Percentiles rank a stretch among this genome's conserved stretches.
Conservation (phyloP, 2,888 invertebrate species). For the Pterobdella sp. region DNA sequence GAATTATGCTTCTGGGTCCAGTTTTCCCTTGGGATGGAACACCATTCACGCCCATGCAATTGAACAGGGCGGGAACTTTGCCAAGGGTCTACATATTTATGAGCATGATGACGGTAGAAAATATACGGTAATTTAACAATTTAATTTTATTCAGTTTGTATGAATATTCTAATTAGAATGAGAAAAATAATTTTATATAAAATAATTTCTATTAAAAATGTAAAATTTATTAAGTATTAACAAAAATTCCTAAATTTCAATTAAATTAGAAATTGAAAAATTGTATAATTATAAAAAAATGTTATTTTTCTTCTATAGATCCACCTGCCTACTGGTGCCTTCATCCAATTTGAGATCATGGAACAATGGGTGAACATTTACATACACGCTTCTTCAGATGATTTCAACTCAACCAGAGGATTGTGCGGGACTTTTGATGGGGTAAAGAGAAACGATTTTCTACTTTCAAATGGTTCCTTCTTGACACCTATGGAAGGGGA, state of each 20-base stretch:
- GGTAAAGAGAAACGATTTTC: constrained; percentile 40
- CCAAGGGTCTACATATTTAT: constrained; percentile 34
- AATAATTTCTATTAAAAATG: no score
- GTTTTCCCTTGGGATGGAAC: constrained; percentile 36
- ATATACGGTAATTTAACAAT: constrained; percentile 34
- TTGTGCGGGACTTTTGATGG: constrained; percentile 42
- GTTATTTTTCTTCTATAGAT: no score
- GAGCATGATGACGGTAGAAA: constrained; percentile 35
- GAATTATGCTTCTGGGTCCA: constrained; percentile 33
- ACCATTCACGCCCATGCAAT: constrained; percentile 36
- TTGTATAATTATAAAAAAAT: no score
- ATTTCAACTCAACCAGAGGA: constrained; percentile 38
- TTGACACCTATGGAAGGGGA: constrained; percentile 15
- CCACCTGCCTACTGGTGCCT: constrained; percentile 36
- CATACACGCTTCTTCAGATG: constrained; percentile 37
- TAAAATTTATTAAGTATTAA: no score
- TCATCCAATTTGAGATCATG: constrained; percentile 35
- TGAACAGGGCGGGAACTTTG: constrained; percentile 35
- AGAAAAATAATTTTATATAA: no score
- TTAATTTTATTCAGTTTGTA: background rate
- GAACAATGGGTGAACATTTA: constrained; percentile 36
- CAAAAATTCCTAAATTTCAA: no score
- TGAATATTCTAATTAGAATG: no score
- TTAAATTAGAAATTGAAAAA: no score
- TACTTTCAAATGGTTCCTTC: constrained; percentile 26